Percentiles rank a stretch among this genome's conserved stretches.
These are phyloP conservation scores for Xiphydria camelus DNA, from an alignment of 2,888 invertebrate genomes.

Conservation along the genomic window DNA sequence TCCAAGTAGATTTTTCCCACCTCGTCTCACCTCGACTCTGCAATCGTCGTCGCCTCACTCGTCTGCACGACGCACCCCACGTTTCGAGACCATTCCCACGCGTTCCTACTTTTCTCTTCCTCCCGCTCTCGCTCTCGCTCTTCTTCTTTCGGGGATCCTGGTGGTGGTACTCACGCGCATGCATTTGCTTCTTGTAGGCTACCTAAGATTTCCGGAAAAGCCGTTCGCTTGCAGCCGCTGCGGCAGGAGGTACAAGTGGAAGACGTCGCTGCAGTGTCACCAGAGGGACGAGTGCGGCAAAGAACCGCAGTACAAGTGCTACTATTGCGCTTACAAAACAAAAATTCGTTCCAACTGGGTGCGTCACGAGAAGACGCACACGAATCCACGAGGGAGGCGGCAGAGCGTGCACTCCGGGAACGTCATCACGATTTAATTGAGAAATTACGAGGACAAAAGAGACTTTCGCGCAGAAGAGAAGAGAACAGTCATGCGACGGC, in stretches of 20 bases:
- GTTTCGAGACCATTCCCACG: too few species aligned
- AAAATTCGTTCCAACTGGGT: slow-evolving; percentile 37
- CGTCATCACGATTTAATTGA: slow-evolving; percentile 4
- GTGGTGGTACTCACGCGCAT: slow-evolving; percentile 20
- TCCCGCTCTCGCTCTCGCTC: neutral
- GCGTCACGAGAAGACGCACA: slow-evolving; percentile 35
- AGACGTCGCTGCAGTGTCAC: slow-evolving; percentile 63
- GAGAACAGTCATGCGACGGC: too few species aligned
- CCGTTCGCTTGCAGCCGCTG: slow-evolving; percentile 50
- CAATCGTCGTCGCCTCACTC: too few species aligned
- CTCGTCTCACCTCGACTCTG: too few species aligned
- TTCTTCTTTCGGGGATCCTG: slow-evolving; percentile 2
- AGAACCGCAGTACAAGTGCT: slow-evolving; percentile 43
- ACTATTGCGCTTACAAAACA: slow-evolving; percentile 41
- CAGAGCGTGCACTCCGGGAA: slow-evolving; percentile 1
- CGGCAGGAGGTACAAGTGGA: slow-evolving; percentile 37
- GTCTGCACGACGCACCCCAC: too few species aligned
- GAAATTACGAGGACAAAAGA: too few species aligned
- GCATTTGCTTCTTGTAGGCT: slow-evolving; percentile 3
- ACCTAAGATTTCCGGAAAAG: slow-evolving; percentile 28
- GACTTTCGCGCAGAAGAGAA: too few species aligned
- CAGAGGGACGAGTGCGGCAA: slow-evolving; percentile 64
- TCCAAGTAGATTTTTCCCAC: too few species aligned
- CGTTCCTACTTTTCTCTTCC: neutral
- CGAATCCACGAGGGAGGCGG: slow-evolving; percentile 13